Conservation (phyloP, 2,888 invertebrate species). For the Dendrolimus houi region DNA sequence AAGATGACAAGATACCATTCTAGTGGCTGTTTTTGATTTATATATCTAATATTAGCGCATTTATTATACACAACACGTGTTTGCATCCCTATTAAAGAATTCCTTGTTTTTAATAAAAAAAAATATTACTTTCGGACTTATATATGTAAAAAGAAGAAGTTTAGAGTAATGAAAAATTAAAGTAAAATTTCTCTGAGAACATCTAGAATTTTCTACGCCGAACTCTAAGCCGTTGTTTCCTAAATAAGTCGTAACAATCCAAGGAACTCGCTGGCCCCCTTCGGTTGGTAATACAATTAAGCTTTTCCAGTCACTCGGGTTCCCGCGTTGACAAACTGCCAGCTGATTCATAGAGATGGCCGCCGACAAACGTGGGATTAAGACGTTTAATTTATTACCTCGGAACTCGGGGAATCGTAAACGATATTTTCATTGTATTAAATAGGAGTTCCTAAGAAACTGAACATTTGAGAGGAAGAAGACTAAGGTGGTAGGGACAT, state of each 20-base stretch:
- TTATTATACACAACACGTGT: no score
- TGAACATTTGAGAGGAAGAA: no score
- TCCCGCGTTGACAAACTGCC: conserved; percentile 14
- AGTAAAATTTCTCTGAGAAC: background rate
- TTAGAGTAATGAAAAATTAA: no score
- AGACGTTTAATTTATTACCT: conserved; percentile 30
- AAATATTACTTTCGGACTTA: no score
- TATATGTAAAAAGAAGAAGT: no score
- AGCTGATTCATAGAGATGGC: conserved; percentile 25
- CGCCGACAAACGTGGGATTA: conserved; percentile 23
- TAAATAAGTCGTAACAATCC: background rate
- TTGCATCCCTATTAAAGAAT: no score
- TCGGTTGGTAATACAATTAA: background rate
- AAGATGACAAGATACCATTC: no score
- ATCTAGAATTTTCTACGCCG: background rate
- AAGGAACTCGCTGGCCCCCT: background rate
- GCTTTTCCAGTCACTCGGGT: background rate
- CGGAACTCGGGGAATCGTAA: conserved; percentile 16
- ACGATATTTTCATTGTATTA: conserved; percentile 24
- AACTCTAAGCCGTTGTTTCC: background rate
- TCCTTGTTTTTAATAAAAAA: no score
- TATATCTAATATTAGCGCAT: no score
- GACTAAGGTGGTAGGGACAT: no score
- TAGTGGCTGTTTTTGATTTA: no score
- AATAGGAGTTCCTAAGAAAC: conserved; percentile 2